Percentiles rank a stretch among this genome's conserved stretches.
phyloP scores from a whole-genome alignment of 2,888 invertebrate species.

The Asteroscopus sphinx region DNA sequence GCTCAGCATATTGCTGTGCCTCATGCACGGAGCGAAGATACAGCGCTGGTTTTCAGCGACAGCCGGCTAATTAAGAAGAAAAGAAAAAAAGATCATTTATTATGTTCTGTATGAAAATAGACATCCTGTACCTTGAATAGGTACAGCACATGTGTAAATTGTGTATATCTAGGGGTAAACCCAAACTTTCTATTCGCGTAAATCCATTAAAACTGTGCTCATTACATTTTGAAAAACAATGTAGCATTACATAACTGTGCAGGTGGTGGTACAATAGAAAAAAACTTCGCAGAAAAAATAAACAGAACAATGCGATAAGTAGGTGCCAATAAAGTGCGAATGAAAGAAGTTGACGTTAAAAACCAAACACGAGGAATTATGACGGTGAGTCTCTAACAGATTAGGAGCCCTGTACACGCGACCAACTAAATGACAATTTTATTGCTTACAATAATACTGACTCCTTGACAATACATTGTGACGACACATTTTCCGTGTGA shows the following conservation, averaged over 20 bases:
- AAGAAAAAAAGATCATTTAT: no score
- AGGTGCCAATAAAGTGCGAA: slow-evolving; percentile 71
- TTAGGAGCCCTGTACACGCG: slow-evolving; percentile 11
- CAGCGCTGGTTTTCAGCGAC: no score
- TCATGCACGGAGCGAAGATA: no score
- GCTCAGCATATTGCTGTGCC: no score
- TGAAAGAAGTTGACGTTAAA: slow-evolving; percentile 69
- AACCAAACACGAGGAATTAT: slow-evolving; percentile 56
- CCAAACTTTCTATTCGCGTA: no score
- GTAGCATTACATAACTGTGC: slow-evolving; percentile 64
- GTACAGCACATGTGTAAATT: no score
- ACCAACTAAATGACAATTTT: not conserved
- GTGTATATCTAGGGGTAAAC: no score
- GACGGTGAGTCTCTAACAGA: slow-evolving; percentile 61
- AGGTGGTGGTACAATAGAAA: slow-evolving; percentile 69
- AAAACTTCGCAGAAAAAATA: slow-evolving; percentile 48
- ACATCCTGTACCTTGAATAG: no score
- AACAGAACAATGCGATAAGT: slow-evolving; percentile 66
- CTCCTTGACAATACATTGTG: not conserved
- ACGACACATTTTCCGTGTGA: not conserved
- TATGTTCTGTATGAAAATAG: no score
- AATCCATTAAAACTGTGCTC: not conserved
- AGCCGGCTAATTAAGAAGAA: no score
- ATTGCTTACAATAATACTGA: not conserved
- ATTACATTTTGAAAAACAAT: not conserved